phyloP scores from a whole-genome alignment of 2,113 vertebrate species.

The Pomatostomus ruficeps region DNA sequence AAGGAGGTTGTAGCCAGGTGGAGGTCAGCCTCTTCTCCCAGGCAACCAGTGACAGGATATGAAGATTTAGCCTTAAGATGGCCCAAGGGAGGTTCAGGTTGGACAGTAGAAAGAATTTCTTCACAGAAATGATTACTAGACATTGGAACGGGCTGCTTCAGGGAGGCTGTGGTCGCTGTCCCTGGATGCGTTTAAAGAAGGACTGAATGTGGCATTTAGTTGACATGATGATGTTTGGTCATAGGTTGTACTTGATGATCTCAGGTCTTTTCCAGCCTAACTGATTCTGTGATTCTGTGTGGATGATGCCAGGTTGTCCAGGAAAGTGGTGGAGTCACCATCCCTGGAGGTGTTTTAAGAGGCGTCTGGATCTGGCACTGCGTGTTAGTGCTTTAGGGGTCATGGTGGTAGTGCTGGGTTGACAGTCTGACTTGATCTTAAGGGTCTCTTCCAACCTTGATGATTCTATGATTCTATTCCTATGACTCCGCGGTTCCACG shows the following conservation, averaged over 20 bases:
- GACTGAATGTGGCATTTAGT: not conserved
- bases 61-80: no score
- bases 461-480: not conserved
- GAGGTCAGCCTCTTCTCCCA: not conserved
- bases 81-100: no score
- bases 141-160: not conserved
- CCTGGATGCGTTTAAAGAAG: not conserved
- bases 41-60: fast-evolving
- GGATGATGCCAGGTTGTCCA: not conserved
- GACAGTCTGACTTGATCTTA: not conserved
- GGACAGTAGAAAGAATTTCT: not conserved
- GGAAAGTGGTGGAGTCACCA: not conserved
- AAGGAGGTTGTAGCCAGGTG: not conserved
- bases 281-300: not conserved
- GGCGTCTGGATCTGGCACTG: fast-evolving
- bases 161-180: no score
- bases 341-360: not conserved
- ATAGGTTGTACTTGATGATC: not conserved
- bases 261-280: not conserved
- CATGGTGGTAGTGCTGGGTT: not conserved
- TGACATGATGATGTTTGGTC: not conserved
- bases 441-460: not conserved
- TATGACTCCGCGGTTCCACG: fast-evolving
- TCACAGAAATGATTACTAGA: not conserved
- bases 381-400: not conserved